Conservation (phyloP, 2,113 vertebrate genomes). For the Trochalopteron elliotii region DNA sequence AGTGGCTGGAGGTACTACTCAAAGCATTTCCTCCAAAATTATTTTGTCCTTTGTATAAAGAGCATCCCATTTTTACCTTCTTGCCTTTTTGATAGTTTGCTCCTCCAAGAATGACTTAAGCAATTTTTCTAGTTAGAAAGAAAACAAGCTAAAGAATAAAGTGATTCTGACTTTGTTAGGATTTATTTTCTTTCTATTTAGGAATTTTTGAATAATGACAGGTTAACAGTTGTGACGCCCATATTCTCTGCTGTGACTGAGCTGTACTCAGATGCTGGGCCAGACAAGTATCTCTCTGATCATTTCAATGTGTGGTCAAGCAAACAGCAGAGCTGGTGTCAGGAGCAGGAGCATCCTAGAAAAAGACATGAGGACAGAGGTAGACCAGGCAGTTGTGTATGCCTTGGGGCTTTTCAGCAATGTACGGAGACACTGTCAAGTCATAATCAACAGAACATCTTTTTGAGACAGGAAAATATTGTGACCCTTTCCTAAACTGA, state of each 20-base stretch:
- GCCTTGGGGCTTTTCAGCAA: neutral
- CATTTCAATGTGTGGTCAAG: fast-evolving
- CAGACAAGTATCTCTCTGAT: neutral
- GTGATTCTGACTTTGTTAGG: neutral
- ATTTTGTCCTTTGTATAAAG: neutral
- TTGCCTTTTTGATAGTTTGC: neutral
- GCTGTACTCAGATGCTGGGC: neutral
- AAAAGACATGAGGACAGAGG: neutral
- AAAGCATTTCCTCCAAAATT: neutral
- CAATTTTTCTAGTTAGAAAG: neutral
- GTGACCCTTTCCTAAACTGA: neutral
- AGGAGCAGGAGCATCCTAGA: neutral
- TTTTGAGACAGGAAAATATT: neutral
- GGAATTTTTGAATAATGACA: neutral
- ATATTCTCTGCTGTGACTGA: neutral
- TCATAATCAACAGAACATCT: neutral
- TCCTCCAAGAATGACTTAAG: neutral
- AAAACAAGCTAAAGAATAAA: neutral
- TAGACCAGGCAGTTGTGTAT: neutral
- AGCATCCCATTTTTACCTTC: neutral
- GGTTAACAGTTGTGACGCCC: neutral
- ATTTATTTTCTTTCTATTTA: neutral
- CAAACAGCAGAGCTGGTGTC: neutral
- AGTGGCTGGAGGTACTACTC: neutral
- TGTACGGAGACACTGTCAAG: neutral